Percentiles rank a stretch among this genome's conserved stretches.
Evolutionary conservation across 2,888 invertebrate species (phyloP).

Genomic region (Ophion ventricosus): DNA sequence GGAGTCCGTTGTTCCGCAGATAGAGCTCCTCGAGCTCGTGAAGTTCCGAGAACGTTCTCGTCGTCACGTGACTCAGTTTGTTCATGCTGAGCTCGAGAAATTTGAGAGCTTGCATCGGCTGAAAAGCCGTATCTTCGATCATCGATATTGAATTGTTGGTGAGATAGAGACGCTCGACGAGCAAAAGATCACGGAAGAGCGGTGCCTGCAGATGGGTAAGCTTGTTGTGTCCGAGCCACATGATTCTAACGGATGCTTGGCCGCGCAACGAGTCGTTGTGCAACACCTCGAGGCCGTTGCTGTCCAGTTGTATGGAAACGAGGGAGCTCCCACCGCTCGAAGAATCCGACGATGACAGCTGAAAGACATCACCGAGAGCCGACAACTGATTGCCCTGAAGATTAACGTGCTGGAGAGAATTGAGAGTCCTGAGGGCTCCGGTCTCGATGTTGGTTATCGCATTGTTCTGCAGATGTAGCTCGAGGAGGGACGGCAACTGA

Average conservation of each 20-base stretch:
- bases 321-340: constrained; percentile 84
- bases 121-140: constrained; percentile 93
- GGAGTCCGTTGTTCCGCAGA: constrained; percentile 89
- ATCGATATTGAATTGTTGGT: constrained; percentile 92
- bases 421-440: constrained; percentile 90
- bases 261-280: constrained; percentile 92
- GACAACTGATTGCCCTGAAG: constrained; percentile 92
- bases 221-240: constrained; percentile 94
- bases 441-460: constrained; percentile 91
- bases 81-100: constrained; percentile 93
- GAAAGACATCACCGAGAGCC: constrained; percentile 91
- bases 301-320: constrained; percentile 92
- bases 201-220: constrained; percentile 89
- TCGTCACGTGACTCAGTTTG: constrained; percentile 88
- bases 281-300: constrained; percentile 89
- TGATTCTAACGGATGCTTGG: constrained; percentile 93
- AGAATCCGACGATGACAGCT: constrained; percentile 85
- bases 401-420: constrained; percentile 93
- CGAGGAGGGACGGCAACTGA: constrained; percentile 90
- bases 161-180: constrained; percentile 91
- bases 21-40: constrained; percentile 92
- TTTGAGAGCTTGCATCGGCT: constrained; percentile 90
- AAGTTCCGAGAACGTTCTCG: constrained; percentile 91
- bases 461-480: constrained; percentile 95
- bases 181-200: constrained; percentile 90